Evolutionary conservation across 2,113 vertebrate genomes (phyloP).

Genomic region (Hypanus sabinus): DNA sequence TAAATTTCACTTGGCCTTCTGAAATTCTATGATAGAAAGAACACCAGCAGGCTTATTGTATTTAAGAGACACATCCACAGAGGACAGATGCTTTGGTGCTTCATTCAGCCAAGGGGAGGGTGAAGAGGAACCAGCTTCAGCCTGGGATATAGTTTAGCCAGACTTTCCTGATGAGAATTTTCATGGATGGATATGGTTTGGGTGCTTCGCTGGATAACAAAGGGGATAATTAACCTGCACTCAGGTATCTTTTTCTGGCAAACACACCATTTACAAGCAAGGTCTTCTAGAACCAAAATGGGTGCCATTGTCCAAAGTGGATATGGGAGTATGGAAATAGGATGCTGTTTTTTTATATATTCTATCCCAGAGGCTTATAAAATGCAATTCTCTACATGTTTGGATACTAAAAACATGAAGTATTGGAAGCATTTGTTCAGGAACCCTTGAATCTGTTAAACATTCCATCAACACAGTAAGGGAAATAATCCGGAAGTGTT

Average conservation of each 20-base stretch:
- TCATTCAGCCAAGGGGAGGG: neutral
- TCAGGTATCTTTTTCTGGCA: neutral
- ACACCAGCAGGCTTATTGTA: neutral
- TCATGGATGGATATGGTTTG: neutral
- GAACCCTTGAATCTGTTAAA: slow-evolving; percentile 4
- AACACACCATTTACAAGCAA: neutral
- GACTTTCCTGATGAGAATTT: neutral
- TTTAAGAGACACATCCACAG: neutral
- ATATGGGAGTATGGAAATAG: neutral
- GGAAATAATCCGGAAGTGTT: neutral
- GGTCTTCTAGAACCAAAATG: neutral
- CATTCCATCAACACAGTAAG: neutral
- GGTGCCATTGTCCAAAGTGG: neutral
- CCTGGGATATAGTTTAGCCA: neutral
- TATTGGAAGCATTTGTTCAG: neutral
- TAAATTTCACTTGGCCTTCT: neutral
- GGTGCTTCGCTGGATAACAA: neutral
- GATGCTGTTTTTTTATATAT: neutral
- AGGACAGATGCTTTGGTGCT: neutral
- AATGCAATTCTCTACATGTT: neutral
- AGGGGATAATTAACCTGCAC: neutral
- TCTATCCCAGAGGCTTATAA: neutral
- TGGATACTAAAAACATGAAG: neutral
- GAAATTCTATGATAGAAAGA: neutral
- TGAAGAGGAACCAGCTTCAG: neutral